Evolutionary conservation across 1,140 invertebrate species (phyloP).

Genomic region (Cydia fagiglandana): DNA sequence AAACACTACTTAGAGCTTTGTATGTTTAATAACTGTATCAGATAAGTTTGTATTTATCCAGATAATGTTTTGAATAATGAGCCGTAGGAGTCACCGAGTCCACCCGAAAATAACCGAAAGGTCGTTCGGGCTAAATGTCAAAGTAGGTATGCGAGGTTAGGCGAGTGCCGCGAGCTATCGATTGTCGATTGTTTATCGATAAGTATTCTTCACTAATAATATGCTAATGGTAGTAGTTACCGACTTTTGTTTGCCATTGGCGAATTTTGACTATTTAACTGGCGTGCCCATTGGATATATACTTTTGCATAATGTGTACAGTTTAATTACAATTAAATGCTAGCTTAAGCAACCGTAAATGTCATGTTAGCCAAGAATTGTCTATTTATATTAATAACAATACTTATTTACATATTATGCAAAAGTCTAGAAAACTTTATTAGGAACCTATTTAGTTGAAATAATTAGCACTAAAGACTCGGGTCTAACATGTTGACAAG

Average conservation of each 20-base stretch:
- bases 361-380: background rate
- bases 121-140: constrained; percentile 67
- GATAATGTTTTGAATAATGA: constrained; percentile 66
- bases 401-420: too few species aligned
- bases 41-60: constrained; percentile 25
- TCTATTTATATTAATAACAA: too few species aligned
- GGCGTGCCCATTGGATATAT: background rate
- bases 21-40: background rate
- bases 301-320: background rate
- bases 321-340: background rate
- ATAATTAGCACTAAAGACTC: too few species aligned
- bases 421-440: too few species aligned
- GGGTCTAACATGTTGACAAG: too few species aligned
- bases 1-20: background rate
- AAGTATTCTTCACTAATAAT: constrained; percentile 33
- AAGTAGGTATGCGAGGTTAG: constrained; percentile 59
- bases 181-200: constrained; percentile 61
- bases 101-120: constrained; percentile 62
- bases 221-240: constrained; percentile 7
- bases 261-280: constrained; percentile 14
- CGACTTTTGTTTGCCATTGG: constrained; percentile 21
- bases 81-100: constrained; percentile 60
- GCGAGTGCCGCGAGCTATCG: constrained; percentile 52
- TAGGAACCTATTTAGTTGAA: too few species aligned
- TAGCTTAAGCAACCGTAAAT: background rate